Base-by-base conservation (phyloP, 2,113 vertebrate species). In the Vanacampus margaritifer region DNA sequence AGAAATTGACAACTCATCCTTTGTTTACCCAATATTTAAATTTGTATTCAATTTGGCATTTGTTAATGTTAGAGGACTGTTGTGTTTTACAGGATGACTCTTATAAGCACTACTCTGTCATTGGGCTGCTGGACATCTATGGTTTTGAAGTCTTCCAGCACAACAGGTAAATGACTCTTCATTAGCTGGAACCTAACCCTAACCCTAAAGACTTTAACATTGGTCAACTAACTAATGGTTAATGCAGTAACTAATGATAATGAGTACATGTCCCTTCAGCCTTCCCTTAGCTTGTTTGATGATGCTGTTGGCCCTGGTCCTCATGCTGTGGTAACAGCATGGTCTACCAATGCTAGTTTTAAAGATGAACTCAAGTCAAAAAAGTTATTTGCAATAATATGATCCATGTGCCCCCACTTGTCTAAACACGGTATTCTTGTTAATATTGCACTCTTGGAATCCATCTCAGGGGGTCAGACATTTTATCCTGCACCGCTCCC, bases 101-200 rank as follows among this genome's bases (percentile, higher is more conserved):
- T 51, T 90, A 81, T 81, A 95, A 94, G 39, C 88, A 89, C 63
- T 93, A 89, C 63, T 95, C 94, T 0, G 95, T 99, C 71, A 93
- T 99, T 9, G 97, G 97, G 14, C 91, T 99, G 65, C 89, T 99
- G 72, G 97, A 99, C 69, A 99, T 99, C 79, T 99, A 99, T 17
- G 97, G 97, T 2, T 99, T 99, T 73, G 97, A 98, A 73, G 95
- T 99, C 65, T 98, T 99, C 89, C 96, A 99, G 79, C 87, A 97
- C 83, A 99, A 99, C 91, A 98, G 96, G 96, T 96, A 79, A 53
- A 85, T 66, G 37, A 13, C 21, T 3, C 2, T 13, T 43, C 1
- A 10, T 16, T 23, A 48, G 17, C 16, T 48, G 6, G 58, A 61
- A 19, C 1, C 26, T n/a, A n/a, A n/a, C n/a, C n/a, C n/a, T n/a